Percentiles rank a stretch among this genome's conserved stretches.
Conservation (phyloP, 2,888 invertebrate genomes). For the Drosophila yooni region DNA sequence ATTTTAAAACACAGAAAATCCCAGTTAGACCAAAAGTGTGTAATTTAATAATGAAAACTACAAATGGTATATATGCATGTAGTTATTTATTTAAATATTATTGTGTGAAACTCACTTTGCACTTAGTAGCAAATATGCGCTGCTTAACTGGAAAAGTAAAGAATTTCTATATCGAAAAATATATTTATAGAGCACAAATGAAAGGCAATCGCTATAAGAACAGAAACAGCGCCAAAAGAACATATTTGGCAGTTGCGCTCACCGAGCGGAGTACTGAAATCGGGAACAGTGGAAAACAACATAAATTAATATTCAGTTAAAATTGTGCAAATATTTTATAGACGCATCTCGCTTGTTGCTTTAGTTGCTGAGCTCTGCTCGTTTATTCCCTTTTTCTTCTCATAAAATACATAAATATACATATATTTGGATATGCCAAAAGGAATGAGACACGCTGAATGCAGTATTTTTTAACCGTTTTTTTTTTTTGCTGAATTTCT, state of each 20-base stretch:
- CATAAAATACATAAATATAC: conserved; percentile 14
- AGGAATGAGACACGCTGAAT: conserved; percentile 7
- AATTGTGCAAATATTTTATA: conserved; percentile 74
- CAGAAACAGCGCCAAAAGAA: neutral
- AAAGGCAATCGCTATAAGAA: neutral
- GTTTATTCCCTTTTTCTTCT: conserved; percentile 24
- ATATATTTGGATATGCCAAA: conserved; percentile 3
- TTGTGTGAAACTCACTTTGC: neutral
- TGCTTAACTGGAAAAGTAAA: neutral
- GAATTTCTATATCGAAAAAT: neutral
- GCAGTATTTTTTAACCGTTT: conserved; percentile 42
- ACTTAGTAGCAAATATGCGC: neutral
- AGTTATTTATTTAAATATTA: neutral
- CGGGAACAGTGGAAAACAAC: conserved; percentile 45
- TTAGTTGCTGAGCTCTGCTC: conserved; percentile 16
- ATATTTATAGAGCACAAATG: neutral
- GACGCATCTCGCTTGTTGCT: conserved; percentile 46
- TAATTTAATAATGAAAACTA: neutral
- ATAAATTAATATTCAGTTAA: conserved; percentile 80
- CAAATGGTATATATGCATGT: neutral
- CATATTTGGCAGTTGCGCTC: conserved; percentile 17
- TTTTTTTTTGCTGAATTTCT: conserved; percentile 16
- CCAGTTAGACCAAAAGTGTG: neutral
- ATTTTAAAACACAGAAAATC: neutral
- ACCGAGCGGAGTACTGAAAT: conserved; percentile 19